phyloP scores from a whole-genome alignment of 2,888 invertebrate genomes.

The Synanthedon myopaeformis region DNA sequence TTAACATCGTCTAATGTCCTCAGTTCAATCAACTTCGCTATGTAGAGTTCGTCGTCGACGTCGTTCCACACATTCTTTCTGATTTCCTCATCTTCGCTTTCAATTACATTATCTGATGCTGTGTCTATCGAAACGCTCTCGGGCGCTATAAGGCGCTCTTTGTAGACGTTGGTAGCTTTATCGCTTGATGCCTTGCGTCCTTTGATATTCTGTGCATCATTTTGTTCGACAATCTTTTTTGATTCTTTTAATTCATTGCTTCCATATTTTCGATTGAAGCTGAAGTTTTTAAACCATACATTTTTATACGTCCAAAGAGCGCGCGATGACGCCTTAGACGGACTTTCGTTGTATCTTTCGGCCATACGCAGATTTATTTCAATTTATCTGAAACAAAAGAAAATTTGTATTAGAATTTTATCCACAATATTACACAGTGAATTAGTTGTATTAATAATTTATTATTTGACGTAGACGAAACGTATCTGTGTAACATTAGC shows the following conservation, averaged over 20 bases:
- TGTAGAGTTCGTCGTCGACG: conserved; percentile 63
- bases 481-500: conserved; percentile 32
- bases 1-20: conserved; percentile 59
- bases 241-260: background rate
- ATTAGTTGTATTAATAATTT: background rate
- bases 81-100: conserved; percentile 41
- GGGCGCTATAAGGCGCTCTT: conserved; percentile 41
- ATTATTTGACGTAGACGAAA: conserved; percentile 9
- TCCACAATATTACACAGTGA: no score
- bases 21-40: conserved; percentile 54
- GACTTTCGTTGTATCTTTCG: conserved; percentile 51
- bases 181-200: background rate
- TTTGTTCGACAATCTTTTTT: background rate
- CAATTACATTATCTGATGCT: conserved; percentile 10
- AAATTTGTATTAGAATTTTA: conserved; percentile 6
- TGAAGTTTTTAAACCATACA: conserved; percentile 27
- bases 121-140: conserved; percentile 18
- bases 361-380: conserved; percentile 61
- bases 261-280: background rate
- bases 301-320: conserved; percentile 50
- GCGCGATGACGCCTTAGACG: conserved; percentile 56
- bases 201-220: background rate
- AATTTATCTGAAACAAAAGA: conserved; percentile 54
- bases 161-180: background rate
- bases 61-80: conserved; percentile 62